These are phyloP conservation scores for Xiphorhynchus erythropygius DNA, from an alignment of 2,797 vertebrate genomes.

Conservation along the genomic window DNA sequence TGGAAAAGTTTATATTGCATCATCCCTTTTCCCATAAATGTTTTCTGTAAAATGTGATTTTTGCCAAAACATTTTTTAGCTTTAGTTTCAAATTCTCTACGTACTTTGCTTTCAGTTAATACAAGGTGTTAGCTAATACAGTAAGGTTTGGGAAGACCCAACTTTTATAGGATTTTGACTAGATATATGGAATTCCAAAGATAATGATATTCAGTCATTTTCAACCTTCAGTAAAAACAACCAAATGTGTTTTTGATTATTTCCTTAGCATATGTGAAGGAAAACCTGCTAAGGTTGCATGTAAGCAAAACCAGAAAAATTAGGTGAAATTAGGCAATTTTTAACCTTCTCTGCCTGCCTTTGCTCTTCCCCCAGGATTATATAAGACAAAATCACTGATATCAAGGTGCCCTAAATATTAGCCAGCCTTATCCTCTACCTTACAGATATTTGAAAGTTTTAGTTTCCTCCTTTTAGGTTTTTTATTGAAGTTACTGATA, in stretches of 20 bases:
- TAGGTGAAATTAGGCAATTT: neutral
- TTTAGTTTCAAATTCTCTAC: neutral
- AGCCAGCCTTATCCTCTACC: neutral
- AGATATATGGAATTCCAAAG: neutral
- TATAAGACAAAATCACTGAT: neutral
- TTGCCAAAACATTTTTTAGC: neutral
- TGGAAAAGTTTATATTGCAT: neutral
- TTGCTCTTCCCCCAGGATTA: neutral
- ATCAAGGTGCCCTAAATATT: neutral
- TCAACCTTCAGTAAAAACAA: neutral
- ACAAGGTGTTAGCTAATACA: neutral
- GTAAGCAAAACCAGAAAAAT: neutral
- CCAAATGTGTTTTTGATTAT: neutral
- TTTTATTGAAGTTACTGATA: neutral
- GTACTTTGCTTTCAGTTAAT: neutral
- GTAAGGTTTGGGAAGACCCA: neutral
- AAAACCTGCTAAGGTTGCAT: neutral
- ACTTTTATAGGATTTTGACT: neutral
- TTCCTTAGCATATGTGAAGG: neutral
- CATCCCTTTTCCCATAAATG: neutral
- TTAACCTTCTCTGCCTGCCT: neutral
- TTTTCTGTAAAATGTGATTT: neutral
- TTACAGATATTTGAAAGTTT: neutral
- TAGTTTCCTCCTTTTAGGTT: neutral
- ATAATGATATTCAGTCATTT: neutral